phyloP scores from a whole-genome alignment of 2,797 vertebrate genomes.

The Linurgus olivaceus region DNA sequence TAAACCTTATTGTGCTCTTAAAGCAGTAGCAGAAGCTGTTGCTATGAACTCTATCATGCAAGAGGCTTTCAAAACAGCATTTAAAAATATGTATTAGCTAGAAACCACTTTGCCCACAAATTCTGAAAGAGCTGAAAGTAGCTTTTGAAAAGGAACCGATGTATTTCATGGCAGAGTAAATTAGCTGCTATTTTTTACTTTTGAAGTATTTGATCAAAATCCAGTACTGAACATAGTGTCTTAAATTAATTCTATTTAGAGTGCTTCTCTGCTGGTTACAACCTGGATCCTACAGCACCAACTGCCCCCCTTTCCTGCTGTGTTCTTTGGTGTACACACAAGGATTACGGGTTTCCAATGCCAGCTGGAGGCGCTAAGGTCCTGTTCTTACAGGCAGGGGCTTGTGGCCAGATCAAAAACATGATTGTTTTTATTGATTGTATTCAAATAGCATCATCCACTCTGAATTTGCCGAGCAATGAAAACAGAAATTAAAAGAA shows the following conservation, averaged over 20 bases:
- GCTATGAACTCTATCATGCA: conserved; percentile 32
- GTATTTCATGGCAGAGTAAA: conserved; percentile 24
- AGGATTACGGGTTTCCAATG: accelerated
- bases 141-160: conserved; percentile 50
- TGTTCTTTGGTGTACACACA: not conserved
- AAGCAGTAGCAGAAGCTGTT: conserved; percentile 22
- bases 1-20: conserved; percentile 31
- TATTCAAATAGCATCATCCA: not conserved
- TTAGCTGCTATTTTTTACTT: conserved; percentile 28
- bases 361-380: not conserved
- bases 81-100: conserved; percentile 47
- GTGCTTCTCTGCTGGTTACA: not conserved
- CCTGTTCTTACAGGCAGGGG: accelerated
- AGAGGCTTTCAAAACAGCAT: conserved; percentile 63
- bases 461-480: not conserved
- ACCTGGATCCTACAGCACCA: not conserved
- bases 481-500: not conserved
- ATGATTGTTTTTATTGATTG: not conserved
- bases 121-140: conserved; percentile 50
- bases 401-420: not conserved
- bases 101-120: conserved; percentile 45
- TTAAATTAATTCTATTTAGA: conserved; percentile 28
- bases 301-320: not conserved
- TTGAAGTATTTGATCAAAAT: conserved; percentile 43
- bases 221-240: not conserved